Evolutionary conservation across 1,140 invertebrate genomes (phyloP).

Genomic region (Drosophila varians): DNA sequence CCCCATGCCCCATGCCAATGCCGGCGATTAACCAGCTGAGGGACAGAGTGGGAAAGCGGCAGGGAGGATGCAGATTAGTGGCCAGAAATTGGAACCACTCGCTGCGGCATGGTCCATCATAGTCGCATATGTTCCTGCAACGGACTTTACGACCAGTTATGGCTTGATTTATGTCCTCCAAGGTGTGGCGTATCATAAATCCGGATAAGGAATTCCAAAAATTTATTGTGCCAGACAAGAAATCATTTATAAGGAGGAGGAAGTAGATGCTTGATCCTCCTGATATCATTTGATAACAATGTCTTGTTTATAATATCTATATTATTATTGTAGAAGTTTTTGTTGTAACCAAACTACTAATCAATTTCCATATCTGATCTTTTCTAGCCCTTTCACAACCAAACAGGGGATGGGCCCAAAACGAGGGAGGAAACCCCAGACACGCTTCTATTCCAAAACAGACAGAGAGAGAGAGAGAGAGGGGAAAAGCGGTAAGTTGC

Average conservation of each 20-base stretch:
- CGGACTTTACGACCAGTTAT: constrained; percentile 21
- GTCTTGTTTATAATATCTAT: not conserved
- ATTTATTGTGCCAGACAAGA: too few species aligned
- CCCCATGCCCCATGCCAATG: not conserved
- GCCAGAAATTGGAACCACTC: constrained; percentile 11
- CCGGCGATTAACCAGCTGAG: constrained; percentile 5
- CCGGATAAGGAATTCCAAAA: constrained; percentile 35
- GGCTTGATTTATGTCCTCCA: constrained; percentile 36
- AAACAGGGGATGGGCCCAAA: not conserved
- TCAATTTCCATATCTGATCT: constrained; percentile 45
- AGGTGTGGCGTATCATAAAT: constrained; percentile 44
- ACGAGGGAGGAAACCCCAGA: constrained; percentile 20
- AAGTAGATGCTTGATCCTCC: too few species aligned
- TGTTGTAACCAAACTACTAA: constrained; percentile 1
- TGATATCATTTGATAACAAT: too few species aligned
- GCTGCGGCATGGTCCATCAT: constrained; percentile 23
- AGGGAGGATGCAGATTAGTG: constrained; percentile 22
- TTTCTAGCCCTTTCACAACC: constrained; percentile 28
- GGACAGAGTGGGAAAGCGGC: not conserved
- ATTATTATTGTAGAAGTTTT: not conserved
- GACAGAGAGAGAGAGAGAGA: too few species aligned
- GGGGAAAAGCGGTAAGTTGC: constrained; percentile 66
- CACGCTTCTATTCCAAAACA: constrained; percentile 4
- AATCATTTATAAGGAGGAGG: too few species aligned
- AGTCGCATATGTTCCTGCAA: constrained; percentile 28